These are phyloP conservation scores for Reticulitermes lucifugus DNA, from an alignment of 2,888 invertebrate species.

Conservation along the genomic window DNA sequence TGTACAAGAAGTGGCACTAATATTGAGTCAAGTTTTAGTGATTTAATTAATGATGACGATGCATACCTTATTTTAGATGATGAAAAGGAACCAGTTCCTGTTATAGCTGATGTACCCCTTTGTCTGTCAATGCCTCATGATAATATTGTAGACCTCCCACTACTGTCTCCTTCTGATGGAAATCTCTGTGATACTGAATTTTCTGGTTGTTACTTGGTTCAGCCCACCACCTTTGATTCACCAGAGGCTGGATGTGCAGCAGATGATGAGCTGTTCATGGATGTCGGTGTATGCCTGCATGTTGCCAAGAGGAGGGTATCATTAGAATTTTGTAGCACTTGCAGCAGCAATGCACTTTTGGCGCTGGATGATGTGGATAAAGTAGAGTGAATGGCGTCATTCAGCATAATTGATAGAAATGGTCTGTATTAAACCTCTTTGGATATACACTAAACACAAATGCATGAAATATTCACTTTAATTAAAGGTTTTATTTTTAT, in stretches of 20 bases:
- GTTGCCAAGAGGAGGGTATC: constrained; percentile 69
- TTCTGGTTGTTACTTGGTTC: neutral
- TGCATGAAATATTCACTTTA: neutral
- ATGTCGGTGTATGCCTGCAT: constrained; percentile 70
- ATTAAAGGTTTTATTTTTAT: no score
- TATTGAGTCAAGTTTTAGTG: neutral
- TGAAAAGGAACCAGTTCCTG: neutral
- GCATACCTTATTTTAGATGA: neutral
- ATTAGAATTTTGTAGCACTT: constrained; percentile 69
- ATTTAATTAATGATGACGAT: neutral
- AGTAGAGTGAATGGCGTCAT: neutral
- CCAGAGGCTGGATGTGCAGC: neutral
- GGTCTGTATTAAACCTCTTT: constrained; percentile 26
- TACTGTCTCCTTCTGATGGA: neutral
- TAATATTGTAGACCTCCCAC: neutral
- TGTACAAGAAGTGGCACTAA: neutral
- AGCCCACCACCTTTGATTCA: neutral
- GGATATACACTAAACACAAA: neutral
- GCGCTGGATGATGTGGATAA: constrained; percentile 27
- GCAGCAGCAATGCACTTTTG: constrained; percentile 64
- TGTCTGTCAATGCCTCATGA: constrained; percentile 11
- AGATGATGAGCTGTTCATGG: constrained; percentile 50
- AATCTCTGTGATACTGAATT: neutral
- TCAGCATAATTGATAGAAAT: neutral
- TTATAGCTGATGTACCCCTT: neutral